Percentiles rank a stretch among this genome's conserved stretches.
phyloP scores from a whole-genome alignment of 2,113 vertebrate species.

The Dasyurus viverrinus region DNA sequence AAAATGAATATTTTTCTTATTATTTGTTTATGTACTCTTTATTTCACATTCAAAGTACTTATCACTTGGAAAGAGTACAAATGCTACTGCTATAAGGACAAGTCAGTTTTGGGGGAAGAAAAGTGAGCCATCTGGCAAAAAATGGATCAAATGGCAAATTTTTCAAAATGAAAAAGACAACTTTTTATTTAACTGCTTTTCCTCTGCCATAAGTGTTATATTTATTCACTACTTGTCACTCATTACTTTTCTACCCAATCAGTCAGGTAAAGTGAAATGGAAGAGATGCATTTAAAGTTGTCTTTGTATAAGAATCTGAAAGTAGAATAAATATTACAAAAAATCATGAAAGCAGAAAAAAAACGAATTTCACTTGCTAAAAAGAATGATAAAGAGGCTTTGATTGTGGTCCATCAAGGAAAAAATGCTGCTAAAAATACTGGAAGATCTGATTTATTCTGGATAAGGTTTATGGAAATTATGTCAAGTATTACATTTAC shows the following conservation, averaged over 20 bases:
- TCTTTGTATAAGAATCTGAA: conserved; percentile 15
- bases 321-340: background rate
- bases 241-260: conserved; percentile 1
- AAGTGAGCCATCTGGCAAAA: conserved; percentile 25
- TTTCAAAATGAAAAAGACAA: conserved; percentile 28
- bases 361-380: conserved; percentile 8
- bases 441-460: conserved; percentile 7
- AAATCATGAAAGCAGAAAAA: conserved; percentile 36
- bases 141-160: conserved; percentile 12
- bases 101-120: conserved; percentile 8
- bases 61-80: conserved; percentile 24
- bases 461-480: background rate
- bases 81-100: conserved; percentile 32
- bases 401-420: background rate
- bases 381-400: background rate
- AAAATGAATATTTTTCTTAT: background rate
- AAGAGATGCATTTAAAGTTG: background rate
- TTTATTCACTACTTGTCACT: background rate
- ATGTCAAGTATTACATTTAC: conserved; percentile 15
- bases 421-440: conserved; percentile 11
- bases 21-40: background rate
- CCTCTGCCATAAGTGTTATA: background rate
- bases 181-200: conserved; percentile 33
- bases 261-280: conserved; percentile 4
- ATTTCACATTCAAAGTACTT: conserved; percentile 11